Conservation (phyloP, 2,113 vertebrate genomes). For the Muscicapa adusta region DNA sequence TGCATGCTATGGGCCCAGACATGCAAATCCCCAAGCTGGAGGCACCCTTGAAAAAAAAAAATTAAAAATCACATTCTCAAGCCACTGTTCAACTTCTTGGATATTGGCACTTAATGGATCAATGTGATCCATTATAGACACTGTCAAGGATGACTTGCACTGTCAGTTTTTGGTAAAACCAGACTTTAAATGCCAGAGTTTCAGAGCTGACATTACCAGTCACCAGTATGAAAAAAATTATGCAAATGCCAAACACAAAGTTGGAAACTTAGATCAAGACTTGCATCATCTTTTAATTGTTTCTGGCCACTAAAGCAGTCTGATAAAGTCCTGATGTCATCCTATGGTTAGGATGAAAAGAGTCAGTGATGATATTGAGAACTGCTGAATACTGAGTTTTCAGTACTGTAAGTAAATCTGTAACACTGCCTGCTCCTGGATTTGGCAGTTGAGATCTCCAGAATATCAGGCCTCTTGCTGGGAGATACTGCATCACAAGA, state of each 20-base stretch:
- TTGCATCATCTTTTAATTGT: background rate
- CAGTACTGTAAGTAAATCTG: background rate
- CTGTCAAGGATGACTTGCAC: background rate
- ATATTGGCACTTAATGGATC: background rate
- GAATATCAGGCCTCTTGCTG: constrained; percentile 36
- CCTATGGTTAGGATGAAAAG: constrained; percentile 42
- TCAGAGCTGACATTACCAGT: background rate
- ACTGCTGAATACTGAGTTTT: background rate
- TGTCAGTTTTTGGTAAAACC: background rate
- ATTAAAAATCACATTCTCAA: background rate
- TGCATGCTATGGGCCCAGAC: background rate
- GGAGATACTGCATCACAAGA: constrained; percentile 42
- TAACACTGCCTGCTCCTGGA: background rate
- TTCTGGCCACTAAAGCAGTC: background rate
- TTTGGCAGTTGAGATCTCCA: background rate
- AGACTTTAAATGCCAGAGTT: background rate
- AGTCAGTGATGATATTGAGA: background rate
- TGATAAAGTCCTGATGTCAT: constrained; percentile 1
- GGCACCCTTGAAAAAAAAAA: background rate
- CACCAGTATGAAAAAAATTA: background rate
- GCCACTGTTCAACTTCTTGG: background rate
- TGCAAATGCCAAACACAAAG: background rate
- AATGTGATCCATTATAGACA: background rate
- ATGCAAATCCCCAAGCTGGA: background rate
- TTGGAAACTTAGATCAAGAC: background rate